Evolutionary conservation across 2,797 vertebrate species (phyloP), one percentile per base, ranked within the genome.

Genomic region (Ptychobarbus kaznakovi): DNA sequence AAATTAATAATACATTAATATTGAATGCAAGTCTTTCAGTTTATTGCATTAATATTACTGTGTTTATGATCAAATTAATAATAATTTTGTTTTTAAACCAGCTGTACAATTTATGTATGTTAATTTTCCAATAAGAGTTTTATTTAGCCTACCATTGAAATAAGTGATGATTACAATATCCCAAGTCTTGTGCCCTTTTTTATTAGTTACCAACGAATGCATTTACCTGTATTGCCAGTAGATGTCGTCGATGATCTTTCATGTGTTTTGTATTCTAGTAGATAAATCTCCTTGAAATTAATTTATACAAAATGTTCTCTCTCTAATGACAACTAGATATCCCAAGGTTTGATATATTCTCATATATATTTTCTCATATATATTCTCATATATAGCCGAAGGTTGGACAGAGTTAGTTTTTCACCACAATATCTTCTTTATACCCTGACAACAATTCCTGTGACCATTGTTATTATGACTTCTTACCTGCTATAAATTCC

Each of bases 161-260:
- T 18, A 0, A 1, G 15, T 32, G 25, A 11, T 32, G 46, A 28
- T 28, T 49, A 49, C 25, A 32, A 6, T 11, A 20, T 51, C 12
- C 0, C 12, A 46, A 44, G 16, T 20, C 28, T 35, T 20, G 4
- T 51, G 72, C 16, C 11, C 3, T 12, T 35, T 40, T 42, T 22
- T 61, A 13, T 78, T 58, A 61, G 8, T 63, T 25, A 11, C n/a
- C 15, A 16, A 25, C 22, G 4, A 25, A 28, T 65, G 38, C 58
- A 79, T 79, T 61, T 79, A 11, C 40, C 8, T 32, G 15, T 44
- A 44, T 65, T 65, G 15, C 76, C 76, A 79, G 58, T 79, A 79
- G 76, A 79, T 79, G 76, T 79, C 76, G 42, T 46, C 53, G 22
- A 58, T 42, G 75, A 40, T 25, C 75, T 77, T 58, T 40, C 22